Evolutionary conservation across 1,140 invertebrate species (phyloP).

Genomic region (Drosophila repletoides): DNA sequence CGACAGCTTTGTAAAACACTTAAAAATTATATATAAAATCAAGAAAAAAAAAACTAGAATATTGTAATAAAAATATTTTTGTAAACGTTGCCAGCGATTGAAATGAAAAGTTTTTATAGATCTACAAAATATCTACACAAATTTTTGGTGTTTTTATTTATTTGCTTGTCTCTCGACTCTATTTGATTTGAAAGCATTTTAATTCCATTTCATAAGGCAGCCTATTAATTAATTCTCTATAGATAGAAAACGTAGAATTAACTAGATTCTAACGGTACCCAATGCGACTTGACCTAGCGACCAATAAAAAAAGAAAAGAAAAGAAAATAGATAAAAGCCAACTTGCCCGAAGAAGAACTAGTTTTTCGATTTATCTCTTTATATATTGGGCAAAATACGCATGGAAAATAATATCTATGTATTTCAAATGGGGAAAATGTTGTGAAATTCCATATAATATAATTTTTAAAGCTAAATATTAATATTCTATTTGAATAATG

Average conservation of each 20-base stretch:
- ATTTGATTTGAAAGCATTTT: slow-evolving; percentile 24
- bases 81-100: slow-evolving; percentile 5
- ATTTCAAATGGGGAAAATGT: too few relatives aligned
- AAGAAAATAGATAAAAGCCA: not conserved
- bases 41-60: slow-evolving; percentile 29
- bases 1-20: slow-evolving; percentile 36
- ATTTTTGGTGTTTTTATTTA: slow-evolving; percentile 7
- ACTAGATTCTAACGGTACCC: slow-evolving; percentile 31
- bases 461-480: too few relatives aligned
- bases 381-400: too few relatives aligned
- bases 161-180: too few relatives aligned
- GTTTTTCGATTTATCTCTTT: too few relatives aligned
- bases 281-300: slow-evolving; percentile 27
- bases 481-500: too few relatives aligned
- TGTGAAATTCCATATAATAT: too few relatives aligned
- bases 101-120: slow-evolving; percentile 32
- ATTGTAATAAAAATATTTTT: slow-evolving; percentile 49
- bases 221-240: slow-evolving; percentile 31
- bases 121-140: slow-evolving; percentile 20
- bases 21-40: slow-evolving; percentile 40
- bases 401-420: too few relatives aligned
- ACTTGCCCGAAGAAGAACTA: too few relatives aligned
- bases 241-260: slow-evolving; percentile 2
- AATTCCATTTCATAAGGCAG: slow-evolving; percentile 22
- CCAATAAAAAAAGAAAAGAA: slow-evolving; percentile 2